These are phyloP conservation scores for Pemphredon lugubris DNA, from an alignment of 2,888 invertebrate genomes.

Conservation along the genomic window DNA sequence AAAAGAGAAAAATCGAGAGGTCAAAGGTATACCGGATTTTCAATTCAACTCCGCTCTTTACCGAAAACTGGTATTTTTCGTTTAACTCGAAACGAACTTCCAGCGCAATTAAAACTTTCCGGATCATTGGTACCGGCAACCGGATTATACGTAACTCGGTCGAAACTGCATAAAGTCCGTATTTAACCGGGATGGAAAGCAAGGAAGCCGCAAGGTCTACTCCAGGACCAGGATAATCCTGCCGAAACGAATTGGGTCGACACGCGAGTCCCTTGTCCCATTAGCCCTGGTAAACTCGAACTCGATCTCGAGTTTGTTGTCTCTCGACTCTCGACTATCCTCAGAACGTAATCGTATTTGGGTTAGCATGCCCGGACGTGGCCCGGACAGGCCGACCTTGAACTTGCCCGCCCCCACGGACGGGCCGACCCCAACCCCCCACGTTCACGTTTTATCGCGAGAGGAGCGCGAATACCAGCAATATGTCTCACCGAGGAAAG, in stretches of 20 bases:
- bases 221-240: constrained; percentile 7
- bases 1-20: too few relatives aligned
- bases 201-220: constrained; percentile 8
- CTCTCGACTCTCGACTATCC: constrained; percentile 52
- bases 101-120: neutral
- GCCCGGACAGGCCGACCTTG: constrained; percentile 73
- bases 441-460: constrained; percentile 33
- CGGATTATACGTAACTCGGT: neutral
- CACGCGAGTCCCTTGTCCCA: constrained; percentile 13
- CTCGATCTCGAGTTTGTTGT: constrained; percentile 53
- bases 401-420: constrained; percentile 72
- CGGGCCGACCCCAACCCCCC: constrained; percentile 52
- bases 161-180: neutral
- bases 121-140: neutral
- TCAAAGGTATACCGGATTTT: too few relatives aligned
- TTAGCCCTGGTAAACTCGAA: constrained; percentile 22
- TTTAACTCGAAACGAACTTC: neutral
- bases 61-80: too few relatives aligned
- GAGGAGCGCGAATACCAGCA: constrained; percentile 25
- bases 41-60: too few relatives aligned
- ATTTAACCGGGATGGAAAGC: neutral
- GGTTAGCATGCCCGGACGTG: constrained; percentile 74
- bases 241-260: constrained; percentile 10
- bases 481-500: constrained; percentile 23
- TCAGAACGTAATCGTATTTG: constrained; percentile 68